Conservation (phyloP, 2,797 vertebrate genomes). For the Tapera naevia region DNA sequence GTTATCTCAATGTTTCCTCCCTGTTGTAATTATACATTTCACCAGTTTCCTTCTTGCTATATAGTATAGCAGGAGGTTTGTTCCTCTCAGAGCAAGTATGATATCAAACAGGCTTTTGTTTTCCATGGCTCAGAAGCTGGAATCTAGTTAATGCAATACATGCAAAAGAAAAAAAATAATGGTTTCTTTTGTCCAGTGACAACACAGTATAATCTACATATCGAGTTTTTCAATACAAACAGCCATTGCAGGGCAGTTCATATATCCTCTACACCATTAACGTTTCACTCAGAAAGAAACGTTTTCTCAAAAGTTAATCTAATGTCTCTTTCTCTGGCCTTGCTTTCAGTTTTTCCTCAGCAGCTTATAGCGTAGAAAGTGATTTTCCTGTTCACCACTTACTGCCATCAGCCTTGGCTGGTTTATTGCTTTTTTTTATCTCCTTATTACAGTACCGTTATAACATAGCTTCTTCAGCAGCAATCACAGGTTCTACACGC, state of each 20-base stretch:
- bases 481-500: background rate
- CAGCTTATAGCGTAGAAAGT: background rate
- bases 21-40: background rate
- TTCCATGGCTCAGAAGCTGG: background rate
- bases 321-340: background rate
- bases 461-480: background rate
- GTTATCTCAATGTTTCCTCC: background rate
- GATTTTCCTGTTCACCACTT: slow-evolving; percentile 27
- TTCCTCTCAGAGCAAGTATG: background rate
- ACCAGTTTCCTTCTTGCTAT: background rate
- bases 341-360: background rate
- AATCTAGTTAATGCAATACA: background rate
- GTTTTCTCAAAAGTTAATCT: background rate
- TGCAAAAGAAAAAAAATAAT: background rate
- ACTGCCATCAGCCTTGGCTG: background rate
- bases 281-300: background rate
- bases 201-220: background rate
- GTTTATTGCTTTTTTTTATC: background rate
- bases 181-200: background rate
- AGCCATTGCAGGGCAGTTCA: background rate
- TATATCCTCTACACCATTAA: background rate
- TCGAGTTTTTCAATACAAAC: background rate
- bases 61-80: background rate
- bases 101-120: background rate
- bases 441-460: background rate